These are phyloP conservation scores for Fopius arisanus DNA, from an alignment of 1,140 invertebrate genomes.

Conservation along the genomic window DNA sequence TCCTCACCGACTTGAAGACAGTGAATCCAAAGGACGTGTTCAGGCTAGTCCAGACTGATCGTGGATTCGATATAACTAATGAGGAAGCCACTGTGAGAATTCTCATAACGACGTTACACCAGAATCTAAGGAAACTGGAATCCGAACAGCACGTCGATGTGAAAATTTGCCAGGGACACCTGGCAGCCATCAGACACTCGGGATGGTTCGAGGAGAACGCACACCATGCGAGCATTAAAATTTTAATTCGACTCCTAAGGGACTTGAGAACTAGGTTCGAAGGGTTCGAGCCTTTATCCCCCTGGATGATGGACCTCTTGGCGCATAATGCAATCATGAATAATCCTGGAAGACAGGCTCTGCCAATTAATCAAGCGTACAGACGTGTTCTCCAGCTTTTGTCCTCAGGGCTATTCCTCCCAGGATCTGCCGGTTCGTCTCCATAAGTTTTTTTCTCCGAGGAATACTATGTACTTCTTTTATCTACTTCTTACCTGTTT, in stretches of 20 bases:
- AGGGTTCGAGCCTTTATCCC: constrained; percentile 88
- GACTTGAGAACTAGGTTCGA: constrained; percentile 90
- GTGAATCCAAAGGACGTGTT: constrained; percentile 70
- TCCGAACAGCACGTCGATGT: constrained; percentile 72
- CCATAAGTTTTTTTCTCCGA: background rate
- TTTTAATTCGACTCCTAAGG: constrained; percentile 89
- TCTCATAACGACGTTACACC: constrained; percentile 91
- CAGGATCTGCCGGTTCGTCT: constrained; percentile 84
- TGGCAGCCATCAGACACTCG: constrained; percentile 93
- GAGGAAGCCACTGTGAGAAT: constrained; percentile 86
- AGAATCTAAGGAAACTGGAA: constrained; percentile 92
- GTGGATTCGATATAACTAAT: constrained; percentile 84
- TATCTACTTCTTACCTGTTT: constrained; percentile 15
- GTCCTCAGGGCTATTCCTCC: constrained; percentile 92
- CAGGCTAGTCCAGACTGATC: constrained; percentile 73
- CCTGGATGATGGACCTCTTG: constrained; percentile 96
- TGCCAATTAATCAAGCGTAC: constrained; percentile 88
- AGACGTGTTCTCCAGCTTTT: constrained; percentile 88
- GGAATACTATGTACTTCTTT: background rate
- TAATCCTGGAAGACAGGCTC: constrained; percentile 89
- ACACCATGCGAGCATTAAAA: constrained; percentile 96
- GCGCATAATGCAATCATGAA: constrained; percentile 97
- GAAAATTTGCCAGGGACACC: constrained; percentile 71
- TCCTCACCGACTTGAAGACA: constrained; percentile 75
- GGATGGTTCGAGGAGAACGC: constrained; percentile 99